Conservation (phyloP, 1,140 invertebrate genomes). For the Neodiprion pinetum region DNA sequence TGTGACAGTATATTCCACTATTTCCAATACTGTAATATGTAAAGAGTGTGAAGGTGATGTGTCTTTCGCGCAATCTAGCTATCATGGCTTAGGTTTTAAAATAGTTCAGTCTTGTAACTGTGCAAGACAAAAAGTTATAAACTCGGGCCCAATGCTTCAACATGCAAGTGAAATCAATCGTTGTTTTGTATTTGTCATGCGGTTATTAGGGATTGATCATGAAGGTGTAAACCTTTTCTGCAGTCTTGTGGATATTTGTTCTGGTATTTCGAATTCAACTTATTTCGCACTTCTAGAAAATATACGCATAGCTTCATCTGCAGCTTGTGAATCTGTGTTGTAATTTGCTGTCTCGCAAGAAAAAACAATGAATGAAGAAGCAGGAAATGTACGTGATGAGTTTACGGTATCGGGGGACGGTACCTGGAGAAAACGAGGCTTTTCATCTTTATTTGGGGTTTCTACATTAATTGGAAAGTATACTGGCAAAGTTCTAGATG, state of each 20-base stretch:
- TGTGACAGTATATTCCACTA: neutral
- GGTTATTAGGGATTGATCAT: constrained; percentile 14
- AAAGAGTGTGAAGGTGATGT: neutral
- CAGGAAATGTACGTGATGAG: constrained; percentile 3
- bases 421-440: constrained; percentile 18
- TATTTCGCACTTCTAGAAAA: neutral
- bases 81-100: neutral
- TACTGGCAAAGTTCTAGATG: constrained; percentile 20
- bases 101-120: neutral
- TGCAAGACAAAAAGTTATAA: neutral
- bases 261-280: neutral
- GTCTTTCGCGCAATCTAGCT: neutral
- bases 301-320: neutral
- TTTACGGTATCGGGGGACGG: constrained; percentile 22
- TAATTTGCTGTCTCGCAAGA: constrained; percentile 1
- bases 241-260: constrained; percentile 12
- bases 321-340: neutral
- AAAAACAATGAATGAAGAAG: neutral
- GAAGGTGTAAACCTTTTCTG: neutral
- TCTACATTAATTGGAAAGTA: constrained; percentile 12
- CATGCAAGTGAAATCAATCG: constrained; percentile 16
- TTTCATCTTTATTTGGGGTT: constrained; percentile 10
- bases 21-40: neutral
- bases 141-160: neutral
- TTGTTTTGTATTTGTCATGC: constrained; percentile 13